Base-by-base conservation (phyloP, 2,113 vertebrate species). In the Alces alces region DNA sequence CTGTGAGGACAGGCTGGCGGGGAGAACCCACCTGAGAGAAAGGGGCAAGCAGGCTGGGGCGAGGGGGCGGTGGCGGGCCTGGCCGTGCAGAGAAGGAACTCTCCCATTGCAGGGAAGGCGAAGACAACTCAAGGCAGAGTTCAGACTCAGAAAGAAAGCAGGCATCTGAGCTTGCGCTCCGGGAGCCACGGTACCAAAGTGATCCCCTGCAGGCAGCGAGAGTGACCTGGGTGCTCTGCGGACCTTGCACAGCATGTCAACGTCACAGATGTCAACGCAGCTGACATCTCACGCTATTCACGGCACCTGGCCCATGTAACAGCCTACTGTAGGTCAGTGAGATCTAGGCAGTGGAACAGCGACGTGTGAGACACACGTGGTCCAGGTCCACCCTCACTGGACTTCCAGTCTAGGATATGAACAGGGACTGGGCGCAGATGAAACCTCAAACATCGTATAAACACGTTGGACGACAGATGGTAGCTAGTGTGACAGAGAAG, bases 1-100 rank as follows among this genome's bases (percentile, higher is more conserved):
- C 0, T 2, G 3, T 5, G 6, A 15, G 4, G 2, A 4, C 0
- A 0, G 4, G 79, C 60, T 19, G 23, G 39, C 27, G 12, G 60
- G 6, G 88, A 28, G 33, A 54, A 1, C 3, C 28, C 12, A 4
- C 5, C 7, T 3, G 21, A 61, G 33, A 27, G 79, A 27, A 27
- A 16, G 23, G 11, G 30, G 25, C 83, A 28, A 17, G 36, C 28
- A 12, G 79, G 33, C 50, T 14, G 50, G 39, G 54, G 21, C 3
- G 11, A 47, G 27, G 47, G 39, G 3, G 5, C 4, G 1, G 19
- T 5, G 25, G 16, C 3, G 15, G 58, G 27, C 47, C 47, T 30
- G 54, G 23, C 23, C 16, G 16, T 11, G 23, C 43, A 93, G 61
- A 58, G 33, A 45, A 47, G 33, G 54, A 60, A 12, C 33, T 39